phyloP scores from a whole-genome alignment of 2,797 vertebrate genomes.

The Myoxocephalus aenaeus region DNA sequence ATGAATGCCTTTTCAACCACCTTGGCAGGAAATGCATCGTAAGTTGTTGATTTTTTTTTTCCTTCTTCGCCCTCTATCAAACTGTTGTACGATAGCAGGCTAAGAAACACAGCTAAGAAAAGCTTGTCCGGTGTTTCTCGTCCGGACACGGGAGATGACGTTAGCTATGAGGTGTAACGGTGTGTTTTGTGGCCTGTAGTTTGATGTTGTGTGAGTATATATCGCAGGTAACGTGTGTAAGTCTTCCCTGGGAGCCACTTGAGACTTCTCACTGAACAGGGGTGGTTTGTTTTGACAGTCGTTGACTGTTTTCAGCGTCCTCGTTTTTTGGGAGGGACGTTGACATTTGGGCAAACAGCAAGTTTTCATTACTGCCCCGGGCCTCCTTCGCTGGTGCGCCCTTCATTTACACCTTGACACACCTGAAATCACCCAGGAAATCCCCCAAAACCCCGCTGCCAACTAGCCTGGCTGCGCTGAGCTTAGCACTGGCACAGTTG shows the following conservation, averaged over 20 bases:
- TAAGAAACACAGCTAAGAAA: slow-evolving; percentile 53
- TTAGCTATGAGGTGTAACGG: slow-evolving; percentile 3
- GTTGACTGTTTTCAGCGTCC: slow-evolving; percentile 20
- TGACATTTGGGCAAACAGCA: slow-evolving; percentile 41
- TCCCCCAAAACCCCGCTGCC: slow-evolving; percentile 20
- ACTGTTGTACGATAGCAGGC: slow-evolving; percentile 49
- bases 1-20: slow-evolving; percentile 89
- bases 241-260: not conserved
- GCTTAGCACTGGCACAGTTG: not conserved
- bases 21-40: slow-evolving; percentile 96
- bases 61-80: slow-evolving; percentile 4
- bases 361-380: slow-evolving; percentile 39
- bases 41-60: slow-evolving; percentile 81
- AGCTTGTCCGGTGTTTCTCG: slow-evolving; percentile 44
- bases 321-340: slow-evolving; percentile 14
- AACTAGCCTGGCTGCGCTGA: not conserved
- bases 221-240: not conserved
- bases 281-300: slow-evolving; percentile 63
- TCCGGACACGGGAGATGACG: slow-evolving; percentile 9
- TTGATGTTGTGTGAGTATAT: slow-evolving; percentile 24
- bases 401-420: slow-evolving; percentile 36
- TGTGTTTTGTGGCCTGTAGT: slow-evolving; percentile 47
- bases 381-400: slow-evolving; percentile 35
- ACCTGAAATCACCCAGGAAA: slow-evolving; percentile 58
- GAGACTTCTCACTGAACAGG: slow-evolving; percentile 1